Base-by-base conservation (phyloP, 2,888 invertebrate species). In the Ptychoptera albimana region DNA sequence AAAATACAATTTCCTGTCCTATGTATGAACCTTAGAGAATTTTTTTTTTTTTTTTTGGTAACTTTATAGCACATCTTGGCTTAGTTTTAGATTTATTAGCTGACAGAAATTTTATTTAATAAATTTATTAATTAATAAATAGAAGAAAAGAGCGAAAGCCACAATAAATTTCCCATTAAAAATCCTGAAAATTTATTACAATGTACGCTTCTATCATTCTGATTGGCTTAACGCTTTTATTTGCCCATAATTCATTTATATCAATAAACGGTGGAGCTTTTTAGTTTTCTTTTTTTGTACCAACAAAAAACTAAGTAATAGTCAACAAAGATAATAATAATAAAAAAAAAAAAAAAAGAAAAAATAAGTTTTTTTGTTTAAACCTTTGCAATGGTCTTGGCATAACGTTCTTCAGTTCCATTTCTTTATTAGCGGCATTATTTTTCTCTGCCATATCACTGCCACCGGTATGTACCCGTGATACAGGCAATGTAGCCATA, bases 401-500 rank as follows among this genome's bases (percentile, higher is more conserved):
- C 64, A 82, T 80, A 46, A 85, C 85, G 63, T 82, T 82, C 71
- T 83, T 84, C 50, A 85, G 70, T 64, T 85, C 86, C 84, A 85
- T 82, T 64, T 85, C 84, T 73, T 84, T 84, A 70, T 82, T 84
- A 53, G 82, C 79, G 47, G 78, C 78, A 63, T 83, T 82, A 63
- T 83, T 81, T 68, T 82, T 84, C 66, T 85, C 85, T 45, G 82
- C 82, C 54, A 77, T 79, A 52, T 77, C 77, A 58, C 74, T 73
- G 56, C 76, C 78, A 53, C 79, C 76, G 50, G 69, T 69, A 60
- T 72, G 70, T 38, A 79, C 78, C 59, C 83, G 77, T 50, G 83
- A 83, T 48, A 86, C 86, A 54, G 86, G 87, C 65, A 87, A 73
- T 37, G 87, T 87, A 64, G 86, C 87, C 79, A 86, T 86, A 62